phyloP scores from a whole-genome alignment of 2,797 vertebrate genomes.

The Acipenser ruthenus region DNA sequence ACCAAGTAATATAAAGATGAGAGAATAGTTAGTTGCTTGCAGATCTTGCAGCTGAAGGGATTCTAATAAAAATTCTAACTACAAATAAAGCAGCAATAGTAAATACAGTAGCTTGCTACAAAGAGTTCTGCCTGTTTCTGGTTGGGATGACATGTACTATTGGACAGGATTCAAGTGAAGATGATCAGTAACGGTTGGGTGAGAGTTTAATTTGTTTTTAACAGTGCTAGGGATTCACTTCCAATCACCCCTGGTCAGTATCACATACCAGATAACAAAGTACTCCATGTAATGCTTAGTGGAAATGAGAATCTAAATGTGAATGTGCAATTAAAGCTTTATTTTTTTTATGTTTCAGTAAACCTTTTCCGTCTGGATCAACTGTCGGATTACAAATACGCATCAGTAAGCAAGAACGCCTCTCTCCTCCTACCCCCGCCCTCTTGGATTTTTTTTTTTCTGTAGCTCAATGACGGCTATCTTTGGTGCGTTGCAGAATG shows the following conservation, averaged over 20 bases:
- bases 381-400: constrained; percentile 18
- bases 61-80: neutral
- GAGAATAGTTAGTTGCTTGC: no score
- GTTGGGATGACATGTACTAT: no score
- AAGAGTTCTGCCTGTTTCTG: no score
- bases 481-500: constrained; percentile 50
- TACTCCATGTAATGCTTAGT: constrained; percentile 35
- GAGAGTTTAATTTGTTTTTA: constrained; percentile 3
- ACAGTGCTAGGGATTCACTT: constrained; percentile 12
- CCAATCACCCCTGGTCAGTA: constrained; percentile 13
- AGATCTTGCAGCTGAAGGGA: constrained; percentile 1
- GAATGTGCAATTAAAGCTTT: constrained; percentile 20
- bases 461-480: constrained; percentile 39
- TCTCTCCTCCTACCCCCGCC: constrained; percentile 24
- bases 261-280: constrained; percentile 31
- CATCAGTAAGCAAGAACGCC: constrained; percentile 28
- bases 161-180: neutral
- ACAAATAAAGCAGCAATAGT: no score
- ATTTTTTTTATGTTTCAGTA: constrained; percentile 36
- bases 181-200: constrained; percentile 6
- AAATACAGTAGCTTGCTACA: no score
- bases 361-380: constrained; percentile 24
- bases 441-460: constrained; percentile 33
- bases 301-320: constrained; percentile 20
- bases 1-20: neutral